These are phyloP conservation scores for Ichneumoninae sp. DNA, from an alignment of 2,888 invertebrate genomes.

Conservation along the genomic window DNA sequence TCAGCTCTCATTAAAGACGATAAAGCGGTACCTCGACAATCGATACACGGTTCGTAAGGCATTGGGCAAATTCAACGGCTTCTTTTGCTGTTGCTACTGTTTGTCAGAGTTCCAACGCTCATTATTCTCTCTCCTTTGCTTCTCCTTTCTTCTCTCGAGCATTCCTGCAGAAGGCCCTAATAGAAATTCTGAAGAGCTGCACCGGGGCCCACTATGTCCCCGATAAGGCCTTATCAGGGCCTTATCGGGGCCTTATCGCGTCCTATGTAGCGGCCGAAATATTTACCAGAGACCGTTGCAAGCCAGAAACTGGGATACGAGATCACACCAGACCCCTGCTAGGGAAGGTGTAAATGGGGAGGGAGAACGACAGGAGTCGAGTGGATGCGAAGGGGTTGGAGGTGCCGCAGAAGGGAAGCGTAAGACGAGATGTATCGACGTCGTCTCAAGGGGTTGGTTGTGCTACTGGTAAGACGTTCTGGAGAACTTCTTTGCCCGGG, in stretches of 20 bases:
- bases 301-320: conserved; percentile 11
- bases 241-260: no score
- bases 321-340: conserved; percentile 46
- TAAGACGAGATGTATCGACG: conserved; percentile 71
- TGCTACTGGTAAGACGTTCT: conserved; percentile 68
- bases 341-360: conserved; percentile 1
- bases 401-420: conserved; percentile 44
- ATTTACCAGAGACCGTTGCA: not conserved
- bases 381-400: conserved; percentile 57
- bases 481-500: conserved; percentile 68
- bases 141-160: conserved; percentile 9
- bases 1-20: not conserved
- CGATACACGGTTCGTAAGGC: not conserved
- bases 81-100: not conserved
- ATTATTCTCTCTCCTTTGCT: not conserved
- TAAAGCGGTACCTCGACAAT: not conserved
- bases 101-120: not conserved
- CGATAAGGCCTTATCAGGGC: no score
- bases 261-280: not conserved
- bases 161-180: not conserved
- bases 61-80: not conserved
- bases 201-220: no score
- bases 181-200: not conserved
- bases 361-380: conserved; percentile 27
- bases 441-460: conserved; percentile 72